Conservation (phyloP, 2,888 invertebrate genomes). For the Cyaniris semiargus region DNA sequence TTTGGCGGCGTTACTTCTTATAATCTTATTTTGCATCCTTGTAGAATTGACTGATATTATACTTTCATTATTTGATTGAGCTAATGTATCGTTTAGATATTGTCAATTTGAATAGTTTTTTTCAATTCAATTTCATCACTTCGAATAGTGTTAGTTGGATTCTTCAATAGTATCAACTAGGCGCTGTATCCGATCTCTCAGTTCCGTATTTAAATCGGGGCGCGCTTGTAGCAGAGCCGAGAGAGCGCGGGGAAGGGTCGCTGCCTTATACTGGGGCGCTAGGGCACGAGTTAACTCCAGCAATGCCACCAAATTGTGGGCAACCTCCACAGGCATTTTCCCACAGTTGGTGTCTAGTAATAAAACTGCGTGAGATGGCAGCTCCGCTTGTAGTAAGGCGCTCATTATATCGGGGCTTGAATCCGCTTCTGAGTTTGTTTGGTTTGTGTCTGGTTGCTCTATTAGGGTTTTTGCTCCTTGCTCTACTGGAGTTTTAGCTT, state of each 20-base stretch:
- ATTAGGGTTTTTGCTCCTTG: neutral
- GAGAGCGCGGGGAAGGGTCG: slow-evolving; percentile 59
- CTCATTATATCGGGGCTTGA: neutral
- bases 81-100: too few species aligned
- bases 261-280: slow-evolving; percentile 60
- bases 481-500: neutral
- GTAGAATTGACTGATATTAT: too few species aligned
- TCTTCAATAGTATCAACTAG: neutral
- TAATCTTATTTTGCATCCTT: too few species aligned
- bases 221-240: slow-evolving; percentile 60
- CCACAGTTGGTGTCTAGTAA: slow-evolving; percentile 73
- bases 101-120: too few species aligned
- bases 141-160: neutral
- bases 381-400: slow-evolving; percentile 68
- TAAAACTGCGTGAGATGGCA: slow-evolving; percentile 74
- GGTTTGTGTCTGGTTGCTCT: neutral
- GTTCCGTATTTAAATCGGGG: slow-evolving; percentile 49
- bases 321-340: slow-evolving; percentile 72
- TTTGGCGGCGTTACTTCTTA: too few species aligned
- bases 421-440: neutral
- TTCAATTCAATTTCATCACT: neutral
- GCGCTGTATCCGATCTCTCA: slow-evolving; percentile 10
- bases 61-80: too few species aligned
- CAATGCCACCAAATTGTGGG: slow-evolving; percentile 75
- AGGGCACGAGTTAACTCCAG: slow-evolving; percentile 64